These are phyloP conservation scores for Epinephelus moara DNA, from an alignment of 2,113 vertebrate species.

Conservation along the genomic window DNA sequence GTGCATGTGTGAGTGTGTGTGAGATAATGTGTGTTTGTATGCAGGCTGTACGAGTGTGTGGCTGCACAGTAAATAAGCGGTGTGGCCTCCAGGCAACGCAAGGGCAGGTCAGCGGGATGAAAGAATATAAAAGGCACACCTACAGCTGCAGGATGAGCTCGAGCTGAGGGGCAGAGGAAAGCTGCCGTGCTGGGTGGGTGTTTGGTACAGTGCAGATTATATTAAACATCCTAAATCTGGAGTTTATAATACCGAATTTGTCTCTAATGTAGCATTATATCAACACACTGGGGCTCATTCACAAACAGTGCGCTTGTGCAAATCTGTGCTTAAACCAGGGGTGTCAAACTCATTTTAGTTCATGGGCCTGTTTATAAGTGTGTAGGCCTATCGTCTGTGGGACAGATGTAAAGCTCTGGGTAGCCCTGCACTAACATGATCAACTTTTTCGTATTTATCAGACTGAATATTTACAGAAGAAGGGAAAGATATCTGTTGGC, in stretches of 20 bases:
- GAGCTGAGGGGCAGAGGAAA: background rate
- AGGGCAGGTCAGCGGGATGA: conserved; percentile 44
- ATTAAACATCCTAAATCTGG: conserved; percentile 29
- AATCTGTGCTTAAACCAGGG: too few relatives aligned
- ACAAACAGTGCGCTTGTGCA: too few relatives aligned
- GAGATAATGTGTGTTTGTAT: conserved; percentile 18
- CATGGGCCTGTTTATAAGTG: too few relatives aligned
- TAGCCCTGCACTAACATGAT: too few relatives aligned
- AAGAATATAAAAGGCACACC: conserved; percentile 17
- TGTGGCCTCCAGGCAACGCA: conserved; percentile 9
- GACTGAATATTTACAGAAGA: too few relatives aligned
- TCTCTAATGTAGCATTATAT: conserved; percentile 12
- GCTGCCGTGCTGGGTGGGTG: background rate
- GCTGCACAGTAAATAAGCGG: conserved; percentile 37
- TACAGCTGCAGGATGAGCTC: conserved; percentile 24
- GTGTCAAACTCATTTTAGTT: too few relatives aligned
- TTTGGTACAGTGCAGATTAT: conserved; percentile 11
- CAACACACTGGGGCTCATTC: background rate
- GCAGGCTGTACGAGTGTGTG: background rate
- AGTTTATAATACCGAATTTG: background rate
- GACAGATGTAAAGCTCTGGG: too few relatives aligned
- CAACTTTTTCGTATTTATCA: too few relatives aligned
- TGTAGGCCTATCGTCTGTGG: too few relatives aligned
- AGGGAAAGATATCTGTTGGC: too few relatives aligned
- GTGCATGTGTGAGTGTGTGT: background rate